Evolutionary conservation across 2,113 vertebrate genomes (phyloP), one percentile per base, ranked within the genome.

Genomic region (Calidris pugnax): DNA sequence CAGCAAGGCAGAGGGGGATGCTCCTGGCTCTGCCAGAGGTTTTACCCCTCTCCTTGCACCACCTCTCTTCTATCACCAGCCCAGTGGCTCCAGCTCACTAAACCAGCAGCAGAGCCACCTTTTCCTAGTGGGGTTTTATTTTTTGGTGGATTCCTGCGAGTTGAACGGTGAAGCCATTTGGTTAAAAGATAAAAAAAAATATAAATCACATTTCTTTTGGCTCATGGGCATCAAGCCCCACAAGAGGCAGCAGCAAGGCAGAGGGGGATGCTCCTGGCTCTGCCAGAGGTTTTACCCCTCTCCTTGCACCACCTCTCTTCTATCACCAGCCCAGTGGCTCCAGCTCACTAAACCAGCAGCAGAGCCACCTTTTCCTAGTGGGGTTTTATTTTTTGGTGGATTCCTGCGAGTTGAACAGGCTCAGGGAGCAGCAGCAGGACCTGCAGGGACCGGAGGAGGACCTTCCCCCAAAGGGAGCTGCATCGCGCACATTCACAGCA

Each of bases 331-430:
- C 55, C 23, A 5, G 33, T 33, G 48, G 19, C 37, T 78, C 24
- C 26, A 51, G 7, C 6, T 32, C 37, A 23, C 16, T 2, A 63
- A 81, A 48, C 9, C 51, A 39, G 28, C 3, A 12, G 21, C 39
- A 62, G 74, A 72, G 6, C 33, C 21, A 5, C 16, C 4, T 72
- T 79, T 43, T 62, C 33, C 66, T 8, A 5, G 1, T 2, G 1
- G 21, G 39, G 8, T 18, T 18, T 41, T 43, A 41, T 7, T 68
- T 87, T 24, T 32, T 24, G 24, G 32, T 26, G 30, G 19, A 74
- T 55, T 32, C 43, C 50, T 19, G 41, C 0, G 2, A 27, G 66
- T 9, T 14, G 37, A 27, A 6, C 33, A 0, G 0, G 12, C 19
- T 64, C 24, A 3, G 1, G 8, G 15, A 53, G 45, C 53, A 30